These are phyloP conservation scores for Bombus affinis DNA, from an alignment of 1,140 invertebrate species.

Conservation along the genomic window DNA sequence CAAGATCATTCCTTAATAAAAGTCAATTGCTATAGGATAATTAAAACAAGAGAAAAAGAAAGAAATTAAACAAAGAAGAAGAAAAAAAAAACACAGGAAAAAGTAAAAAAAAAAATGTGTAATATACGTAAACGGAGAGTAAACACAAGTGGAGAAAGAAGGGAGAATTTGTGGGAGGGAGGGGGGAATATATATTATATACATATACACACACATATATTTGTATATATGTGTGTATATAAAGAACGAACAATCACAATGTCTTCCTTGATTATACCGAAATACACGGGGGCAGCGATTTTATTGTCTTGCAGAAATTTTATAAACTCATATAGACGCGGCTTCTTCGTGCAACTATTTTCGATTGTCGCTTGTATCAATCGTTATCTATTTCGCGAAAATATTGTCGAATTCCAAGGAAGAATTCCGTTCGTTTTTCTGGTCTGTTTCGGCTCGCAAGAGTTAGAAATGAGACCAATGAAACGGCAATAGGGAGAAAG, in stretches of 20 bases:
- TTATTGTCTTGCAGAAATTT: slow-evolving; percentile 68
- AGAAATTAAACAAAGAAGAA: slow-evolving; percentile 59
- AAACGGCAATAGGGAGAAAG: background rate
- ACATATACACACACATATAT: slow-evolving; percentile 8
- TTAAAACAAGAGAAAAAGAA: slow-evolving; percentile 67
- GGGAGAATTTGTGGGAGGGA: slow-evolving; percentile 14
- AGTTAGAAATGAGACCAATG: background rate
- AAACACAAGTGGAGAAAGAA: slow-evolving; percentile 20
- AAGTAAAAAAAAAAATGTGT: slow-evolving; percentile 12
- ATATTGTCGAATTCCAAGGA: slow-evolving; percentile 23
- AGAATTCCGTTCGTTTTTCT: slow-evolving; percentile 6
- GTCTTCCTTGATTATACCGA: slow-evolving; percentile 71
- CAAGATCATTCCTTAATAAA: slow-evolving; percentile 79
- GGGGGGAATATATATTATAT: slow-evolving; percentile 28
- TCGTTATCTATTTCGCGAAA: slow-evolving; percentile 52
- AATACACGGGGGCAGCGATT: slow-evolving; percentile 67
- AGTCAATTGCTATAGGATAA: slow-evolving; percentile 81
- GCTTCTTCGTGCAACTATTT: slow-evolving; percentile 70
- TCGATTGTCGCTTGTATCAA: slow-evolving; percentile 67
- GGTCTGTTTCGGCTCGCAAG: too few species aligned
- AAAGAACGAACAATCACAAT: slow-evolving; percentile 71
- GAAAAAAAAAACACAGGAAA: background rate
- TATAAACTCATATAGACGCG: slow-evolving; percentile 68
- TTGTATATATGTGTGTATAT: slow-evolving; percentile 30
- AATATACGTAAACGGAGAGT: slow-evolving; percentile 50